Base-by-base conservation (phyloP, 2,113 vertebrate species). In the Phylloscopus whistleri region DNA sequence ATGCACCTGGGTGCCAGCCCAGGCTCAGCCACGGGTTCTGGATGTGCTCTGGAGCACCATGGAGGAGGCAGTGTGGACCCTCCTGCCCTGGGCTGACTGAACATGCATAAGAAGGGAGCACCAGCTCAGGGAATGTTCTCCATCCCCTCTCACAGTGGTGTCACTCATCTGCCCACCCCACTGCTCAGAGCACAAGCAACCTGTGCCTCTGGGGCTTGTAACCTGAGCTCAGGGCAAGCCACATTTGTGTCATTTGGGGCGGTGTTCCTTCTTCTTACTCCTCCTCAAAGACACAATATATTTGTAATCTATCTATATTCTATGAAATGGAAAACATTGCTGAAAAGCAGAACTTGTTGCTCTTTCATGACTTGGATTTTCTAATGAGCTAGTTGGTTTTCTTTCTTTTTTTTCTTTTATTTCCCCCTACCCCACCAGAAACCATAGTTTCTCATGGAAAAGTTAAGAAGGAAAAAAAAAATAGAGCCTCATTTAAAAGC, bases 101-200 rank as follows among this genome's bases (percentile, higher is more conserved):
- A 31, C 0, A 0, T 9, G 17, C 6, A 7, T 0, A 1, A 55
- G 60, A 37, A 26, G 15, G 55, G 17, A 84, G 16, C 28, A 46
- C 6, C 48, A 30, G 48, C 23, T 72, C 44, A 16, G 15, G 18
- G 23, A 24, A 18, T 13, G 31, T 21, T 35, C 28, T 49, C 56
- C 31, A 9, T 51, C 60, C 4, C n/a, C 8, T 10, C 13, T 72
- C 16, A 2, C 10, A 11, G 48, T 2, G 11, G 7, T 44, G 21
- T 35, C 39, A 23, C 11, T 28, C 39, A 6, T 5, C 76, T 56
- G 66, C 48, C 18, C 5, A 0, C 16, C 74, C 21, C 22, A 30
- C 17, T 51, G 60, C 37, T 16, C 9, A 35, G 7, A 8, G 24
- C 35, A 15, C 3, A 4, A 49, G 15, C 26, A 66, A 43, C 27